Conservation (phyloP, 2,113 vertebrate genomes). For the Pipra filicauda region DNA sequence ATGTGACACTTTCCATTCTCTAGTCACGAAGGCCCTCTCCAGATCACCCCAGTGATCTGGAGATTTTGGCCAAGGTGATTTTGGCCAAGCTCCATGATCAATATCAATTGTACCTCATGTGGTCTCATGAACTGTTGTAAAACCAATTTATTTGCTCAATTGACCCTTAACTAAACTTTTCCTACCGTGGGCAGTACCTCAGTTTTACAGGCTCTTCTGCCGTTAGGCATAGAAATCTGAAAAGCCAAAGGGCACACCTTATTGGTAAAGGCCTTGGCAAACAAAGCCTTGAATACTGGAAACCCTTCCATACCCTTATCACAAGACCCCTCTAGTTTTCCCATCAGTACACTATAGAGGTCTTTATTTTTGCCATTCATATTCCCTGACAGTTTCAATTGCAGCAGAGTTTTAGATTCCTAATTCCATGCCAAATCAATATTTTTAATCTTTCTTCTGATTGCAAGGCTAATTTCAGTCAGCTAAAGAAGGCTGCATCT, state of each 20-base stretch:
- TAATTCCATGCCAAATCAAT: background rate
- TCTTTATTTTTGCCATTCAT: background rate
- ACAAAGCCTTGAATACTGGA: background rate
- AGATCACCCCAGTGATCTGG: background rate
- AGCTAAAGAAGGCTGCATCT: background rate
- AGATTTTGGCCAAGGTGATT: background rate
- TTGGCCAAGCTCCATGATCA: background rate
- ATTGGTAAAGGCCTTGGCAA: background rate
- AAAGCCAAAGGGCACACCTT: background rate
- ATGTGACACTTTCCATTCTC: background rate
- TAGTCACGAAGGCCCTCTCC: background rate
- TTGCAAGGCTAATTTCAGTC: background rate
- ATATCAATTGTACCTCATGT: background rate
- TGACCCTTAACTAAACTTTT: background rate
- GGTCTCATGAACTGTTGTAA: background rate
- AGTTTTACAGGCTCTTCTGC: background rate
- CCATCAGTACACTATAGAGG: background rate
- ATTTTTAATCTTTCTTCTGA: background rate
- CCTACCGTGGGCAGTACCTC: background rate
- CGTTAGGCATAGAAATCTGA: background rate
- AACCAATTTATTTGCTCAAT: background rate
- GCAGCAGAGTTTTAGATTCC: background rate
- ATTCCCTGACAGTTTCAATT: background rate
- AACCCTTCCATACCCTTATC: background rate
- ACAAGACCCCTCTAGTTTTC: background rate